phyloP scores from a whole-genome alignment of 2,797 vertebrate species.

The Channallabes apus region DNA sequence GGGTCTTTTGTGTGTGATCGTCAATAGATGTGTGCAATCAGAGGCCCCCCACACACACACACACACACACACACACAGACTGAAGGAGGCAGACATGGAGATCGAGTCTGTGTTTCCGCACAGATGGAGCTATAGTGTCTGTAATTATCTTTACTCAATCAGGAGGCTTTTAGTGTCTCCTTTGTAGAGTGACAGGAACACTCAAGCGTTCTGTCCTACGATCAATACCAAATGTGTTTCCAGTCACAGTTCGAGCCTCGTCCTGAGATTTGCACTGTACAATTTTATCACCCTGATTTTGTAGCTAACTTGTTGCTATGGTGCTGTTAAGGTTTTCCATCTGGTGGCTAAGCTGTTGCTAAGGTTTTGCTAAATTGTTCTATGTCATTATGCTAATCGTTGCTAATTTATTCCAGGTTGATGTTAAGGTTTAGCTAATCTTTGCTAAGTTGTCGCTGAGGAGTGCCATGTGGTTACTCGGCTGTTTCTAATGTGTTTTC shows the following conservation, averaged over 20 bases:
- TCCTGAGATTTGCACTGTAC: not conserved
- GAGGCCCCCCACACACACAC: conserved; percentile 28
- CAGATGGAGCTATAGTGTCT: conserved; percentile 58
- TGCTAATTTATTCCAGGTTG: no score
- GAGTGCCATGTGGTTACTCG: no score
- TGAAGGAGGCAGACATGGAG: conserved; percentile 36
- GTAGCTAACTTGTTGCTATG: no score
- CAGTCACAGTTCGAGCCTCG: not conserved
- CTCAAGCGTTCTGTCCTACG: not conserved
- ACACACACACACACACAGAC: conserved; percentile 17
- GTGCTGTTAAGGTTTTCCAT: no score
- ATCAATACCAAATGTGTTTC: conserved; percentile 17
- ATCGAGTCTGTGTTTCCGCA: conserved; percentile 51
- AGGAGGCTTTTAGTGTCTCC: conserved; percentile 54
- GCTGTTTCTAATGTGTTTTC: no score
- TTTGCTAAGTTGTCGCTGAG: no score
- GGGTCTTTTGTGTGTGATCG: conserved; percentile 14
- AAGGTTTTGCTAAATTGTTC: no score
- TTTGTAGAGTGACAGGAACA: conserved; percentile 25
- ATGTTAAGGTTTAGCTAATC: no score
- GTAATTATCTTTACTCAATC: conserved; percentile 63
- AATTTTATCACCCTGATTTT: not conserved
- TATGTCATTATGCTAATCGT: no score
- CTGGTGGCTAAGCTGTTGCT: no score
- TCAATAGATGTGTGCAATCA: conserved; percentile 1